Evolutionary conservation across 2,113 vertebrate species (phyloP), one percentile per base, ranked within the genome.

Genomic region (Cyprinodon tularosa): DNA sequence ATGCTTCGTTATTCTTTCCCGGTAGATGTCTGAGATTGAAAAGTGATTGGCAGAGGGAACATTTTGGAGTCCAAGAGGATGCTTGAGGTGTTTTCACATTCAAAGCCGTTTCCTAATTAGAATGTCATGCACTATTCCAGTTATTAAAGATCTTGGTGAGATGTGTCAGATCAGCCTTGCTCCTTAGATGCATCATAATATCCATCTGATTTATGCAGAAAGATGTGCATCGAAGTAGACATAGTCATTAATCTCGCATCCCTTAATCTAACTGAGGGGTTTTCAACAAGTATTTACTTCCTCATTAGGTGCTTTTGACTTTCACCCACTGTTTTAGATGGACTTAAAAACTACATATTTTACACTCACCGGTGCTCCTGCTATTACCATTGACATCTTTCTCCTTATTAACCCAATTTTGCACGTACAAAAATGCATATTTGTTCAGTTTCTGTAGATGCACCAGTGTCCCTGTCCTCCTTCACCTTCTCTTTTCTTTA

Each of bases 181-280:
- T 3, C 38, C 37, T 12, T 63, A 63, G 66, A 77, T 59, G 47
- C 15, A 12, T 70, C 69, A 48, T 60, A 14, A 63, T 77, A 59
- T 48, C 29, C 38, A 4, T 62, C 20, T 64, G 17, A 53, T 66
- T 65, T 42, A 10, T 37, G 14, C 42, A 66, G 9, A 62, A 66
- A 14, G n/a, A 40, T 20, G n/a, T 50, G 17, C 12, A 39, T 70
- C 0, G 37, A 38, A 60, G 36, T 17, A 20, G 62, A 29, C 12
- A 6, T 36, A 15, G 22, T 48, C 62, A 80, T 77, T 42, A 38
- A 68, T 74, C n/a, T 62, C 9, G 15, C 5, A 61, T 36, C 47
- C 29, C 8, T 53, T 70, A 37, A 74, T 66, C 39, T 47, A 29
- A 11, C 40, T 13, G 50, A 62, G 60, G 20, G 29, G 37, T 44